Percentiles rank a stretch among this genome's conserved stretches.
Conservation (phyloP, 2,888 invertebrate genomes). For the Oscheius myriophilus region DNA sequence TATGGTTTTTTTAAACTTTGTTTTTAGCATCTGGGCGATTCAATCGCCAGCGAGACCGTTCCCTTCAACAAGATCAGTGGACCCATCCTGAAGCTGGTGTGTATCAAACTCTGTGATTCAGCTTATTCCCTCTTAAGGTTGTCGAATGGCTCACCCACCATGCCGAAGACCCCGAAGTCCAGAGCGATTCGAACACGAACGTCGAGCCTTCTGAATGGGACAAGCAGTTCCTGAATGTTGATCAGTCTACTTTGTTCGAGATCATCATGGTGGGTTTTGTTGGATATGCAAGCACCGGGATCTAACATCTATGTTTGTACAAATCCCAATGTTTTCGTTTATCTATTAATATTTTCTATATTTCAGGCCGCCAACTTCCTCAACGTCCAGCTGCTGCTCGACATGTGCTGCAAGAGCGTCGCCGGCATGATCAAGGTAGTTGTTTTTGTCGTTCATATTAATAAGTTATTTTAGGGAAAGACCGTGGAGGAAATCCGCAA, state of each 20-base stretch:
- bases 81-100: too few species aligned
- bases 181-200: background rate
- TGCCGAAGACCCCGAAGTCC: background rate
- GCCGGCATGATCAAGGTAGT: slow-evolving; percentile 15
- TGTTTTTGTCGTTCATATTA: too few species aligned
- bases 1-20: background rate
- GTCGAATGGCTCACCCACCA: slow-evolving; percentile 20
- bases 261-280: slow-evolving; percentile 17
- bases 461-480: slow-evolving; percentile 1
- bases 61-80: too few species aligned
- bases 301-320: too few species aligned
- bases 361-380: slow-evolving; percentile 23
- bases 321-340: too few species aligned
- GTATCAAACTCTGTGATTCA: background rate
- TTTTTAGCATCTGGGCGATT: slow-evolving; percentile 5
- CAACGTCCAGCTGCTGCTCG: slow-evolving; percentile 10
- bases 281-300: too few species aligned
- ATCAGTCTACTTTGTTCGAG: slow-evolving; percentile 1
- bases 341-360: too few species aligned
- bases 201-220: slow-evolving; percentile 14
- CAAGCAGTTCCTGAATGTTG: slow-evolving; percentile 9
- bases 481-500: slow-evolving; percentile 3
- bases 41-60: too few species aligned
- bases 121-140: slow-evolving; percentile 3
- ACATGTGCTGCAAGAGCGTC: slow-evolving; percentile 17